Base-by-base conservation (phyloP, 1,140 invertebrate species). In the Diorhabda sublineata region DNA sequence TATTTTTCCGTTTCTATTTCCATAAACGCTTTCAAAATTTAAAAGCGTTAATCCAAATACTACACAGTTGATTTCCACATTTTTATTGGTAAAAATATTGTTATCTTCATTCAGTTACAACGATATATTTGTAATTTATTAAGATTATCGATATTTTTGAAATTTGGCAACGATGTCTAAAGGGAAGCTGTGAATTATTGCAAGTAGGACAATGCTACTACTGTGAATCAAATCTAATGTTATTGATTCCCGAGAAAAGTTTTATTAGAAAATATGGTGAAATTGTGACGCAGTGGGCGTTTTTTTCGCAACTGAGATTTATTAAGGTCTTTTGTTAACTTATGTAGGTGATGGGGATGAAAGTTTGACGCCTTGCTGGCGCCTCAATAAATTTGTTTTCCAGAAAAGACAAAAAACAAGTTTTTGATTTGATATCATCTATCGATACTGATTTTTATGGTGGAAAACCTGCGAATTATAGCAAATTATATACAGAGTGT, bases 191-290 rank as follows among this genome's bases (percentile, higher is more conserved):
- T 68, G 63, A 69, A 69, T 69, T 69, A 69, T 69, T 64, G 58
- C 67, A 60, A 64, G 67, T 69, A 64, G 67, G 62, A 58, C 67
- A 69, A 47, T 64, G 58, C 56, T 63, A 61, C 62, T 62, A 57
- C 52, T 58, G 67, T 69, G 67, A 69, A 64, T 69, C 67, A 64
- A 52, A 52, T 61, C n/a, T 26, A 9, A 60, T 5, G 43, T 64
- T 69, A 69, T 69, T 69, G 67, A 69, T 69, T 69, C 42, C 47
- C 67, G 41, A 26, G 67, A 61, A 61, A 69, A 69, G 61, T 69
- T 69, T 69, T 69, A 69, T 69, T 69, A 69, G 67, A 60, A 69
- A 69, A 69, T 69, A 69, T 69, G 67, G 67, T 60, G 42, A 42
- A 60, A n/a, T 60, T 60, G 58, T 60, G 58, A 26, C 58, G 58